A percentile compares a stretch with the other conserved stretches of the same genome.
Evolutionary conservation across 64 coral and sea anemone species (phyloP).

Genomic region (Actinia tenebrosa): DNA sequence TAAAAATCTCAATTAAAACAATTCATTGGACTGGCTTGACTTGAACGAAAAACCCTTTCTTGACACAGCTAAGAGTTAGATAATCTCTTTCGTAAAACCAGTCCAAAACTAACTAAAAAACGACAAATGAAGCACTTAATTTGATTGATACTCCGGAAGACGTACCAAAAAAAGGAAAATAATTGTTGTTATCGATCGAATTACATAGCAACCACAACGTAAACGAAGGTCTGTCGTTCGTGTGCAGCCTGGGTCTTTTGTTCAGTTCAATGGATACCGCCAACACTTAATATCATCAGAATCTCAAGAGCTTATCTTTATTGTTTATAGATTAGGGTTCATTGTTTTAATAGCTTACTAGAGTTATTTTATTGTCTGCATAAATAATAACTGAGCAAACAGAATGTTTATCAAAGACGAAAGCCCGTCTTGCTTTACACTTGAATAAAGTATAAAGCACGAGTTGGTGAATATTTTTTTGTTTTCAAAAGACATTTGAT

Average conservation of each 20-base stretch:
- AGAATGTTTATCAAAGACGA: background rate
- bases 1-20: background rate
- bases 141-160: background rate
- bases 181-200: background rate
- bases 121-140: background rate
- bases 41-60: background rate
- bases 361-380: background rate
- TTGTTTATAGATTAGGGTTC: background rate
- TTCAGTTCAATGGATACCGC: background rate
- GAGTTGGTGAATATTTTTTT: too few species aligned
- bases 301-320: background rate
- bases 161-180: background rate
- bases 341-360: background rate
- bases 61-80: too few species aligned
- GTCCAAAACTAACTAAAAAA: background rate
- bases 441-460: too few species aligned
- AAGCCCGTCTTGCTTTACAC: too few species aligned
- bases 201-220: background rate
- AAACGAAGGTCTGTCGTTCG: background rate
- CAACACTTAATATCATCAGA: background rate
- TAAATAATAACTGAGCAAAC: background rate
- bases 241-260: background rate
- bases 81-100: too few species aligned
- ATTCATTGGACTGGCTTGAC: background rate
- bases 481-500: too few species aligned